A percentile compares a stretch with the other conserved stretches of the same genome.
Conservation (phyloP, 2,113 vertebrate species). For the Aegypius monachus region DNA sequence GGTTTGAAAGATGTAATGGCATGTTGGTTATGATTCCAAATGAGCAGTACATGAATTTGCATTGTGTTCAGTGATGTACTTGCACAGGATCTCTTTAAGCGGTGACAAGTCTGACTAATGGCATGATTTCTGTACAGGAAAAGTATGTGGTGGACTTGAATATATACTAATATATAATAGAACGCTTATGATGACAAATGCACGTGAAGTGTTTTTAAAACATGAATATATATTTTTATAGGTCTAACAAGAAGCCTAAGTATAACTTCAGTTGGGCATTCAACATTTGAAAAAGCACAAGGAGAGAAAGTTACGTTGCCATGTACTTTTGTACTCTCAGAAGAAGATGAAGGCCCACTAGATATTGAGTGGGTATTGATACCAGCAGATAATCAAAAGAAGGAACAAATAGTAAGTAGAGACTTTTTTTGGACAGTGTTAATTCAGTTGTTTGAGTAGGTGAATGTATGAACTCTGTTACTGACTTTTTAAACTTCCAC, state of each 20-base stretch:
- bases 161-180: not conserved
- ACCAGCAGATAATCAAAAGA: conserved; percentile 70
- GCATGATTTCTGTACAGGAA: not conserved
- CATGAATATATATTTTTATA: conserved; percentile 16
- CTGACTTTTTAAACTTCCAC: not conserved
- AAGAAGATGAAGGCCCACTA: conserved; percentile 61
- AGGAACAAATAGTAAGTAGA: conserved; percentile 74
- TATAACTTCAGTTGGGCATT: conserved; percentile 60
- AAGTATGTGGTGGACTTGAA: not conserved
- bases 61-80: not conserved
- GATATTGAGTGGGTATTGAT: conserved; percentile 80
- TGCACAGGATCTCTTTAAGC: not conserved
- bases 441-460: not conserved
- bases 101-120: not conserved
- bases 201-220: not conserved
- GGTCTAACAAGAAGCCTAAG: conserved; percentile 64
- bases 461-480: not conserved
- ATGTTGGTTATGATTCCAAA: not conserved
- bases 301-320: conserved; percentile 74
- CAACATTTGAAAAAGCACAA: conserved; percentile 71
- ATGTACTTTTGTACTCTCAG: conserved; percentile 64
- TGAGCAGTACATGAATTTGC: not conserved
- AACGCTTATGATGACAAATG: not conserved
- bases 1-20: not conserved
- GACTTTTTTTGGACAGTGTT: not conserved